Conservation (phyloP, 2,888 invertebrate species). For the Marasmarcha lunaedactyla region DNA sequence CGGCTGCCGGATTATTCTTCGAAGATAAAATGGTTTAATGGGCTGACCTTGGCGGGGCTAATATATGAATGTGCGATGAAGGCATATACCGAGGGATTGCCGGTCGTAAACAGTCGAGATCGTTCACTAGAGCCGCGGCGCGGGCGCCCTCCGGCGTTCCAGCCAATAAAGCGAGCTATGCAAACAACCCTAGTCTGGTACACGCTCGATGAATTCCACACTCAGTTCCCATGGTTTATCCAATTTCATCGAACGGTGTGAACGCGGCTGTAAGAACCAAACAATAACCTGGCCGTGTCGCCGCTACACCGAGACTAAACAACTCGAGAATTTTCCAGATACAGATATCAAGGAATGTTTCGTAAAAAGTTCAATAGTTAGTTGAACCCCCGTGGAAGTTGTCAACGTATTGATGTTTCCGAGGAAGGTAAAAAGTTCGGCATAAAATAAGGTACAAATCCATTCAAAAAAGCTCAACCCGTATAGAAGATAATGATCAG, state of each 20-base stretch:
- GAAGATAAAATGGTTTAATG: too few relatives aligned
- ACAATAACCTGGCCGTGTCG: slow-evolving; percentile 55
- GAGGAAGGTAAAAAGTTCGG: too few relatives aligned
- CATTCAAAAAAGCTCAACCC: neutral
- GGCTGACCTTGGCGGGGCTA: slow-evolving; percentile 2
- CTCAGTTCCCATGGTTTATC: slow-evolving; percentile 64
- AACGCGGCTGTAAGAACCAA: slow-evolving; percentile 46
- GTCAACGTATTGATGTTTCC: too few relatives aligned
- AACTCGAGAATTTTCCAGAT: slow-evolving; percentile 39
- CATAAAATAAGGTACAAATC: neutral
- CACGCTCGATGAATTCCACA: slow-evolving; percentile 52
- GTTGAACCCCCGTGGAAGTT: too few relatives aligned
- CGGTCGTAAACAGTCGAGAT: slow-evolving; percentile 28
- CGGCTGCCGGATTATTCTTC: neutral
- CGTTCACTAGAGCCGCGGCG: slow-evolving; percentile 41
- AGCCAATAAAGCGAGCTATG: slow-evolving; percentile 65
- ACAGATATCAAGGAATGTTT: slow-evolving; percentile 19
- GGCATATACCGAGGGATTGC: slow-evolving; percentile 33
- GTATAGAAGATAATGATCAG: slow-evolving; percentile 18
- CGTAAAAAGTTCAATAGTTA: neutral
- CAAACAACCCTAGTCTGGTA: slow-evolving; percentile 46
- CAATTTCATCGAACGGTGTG: slow-evolving; percentile 59
- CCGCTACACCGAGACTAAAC: slow-evolving; percentile 40
- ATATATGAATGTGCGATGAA: slow-evolving; percentile 15
- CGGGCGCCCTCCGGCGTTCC: slow-evolving; percentile 36